phyloP scores from a whole-genome alignment of 2,888 invertebrate genomes.

The Andrena chrysosceles region DNA sequence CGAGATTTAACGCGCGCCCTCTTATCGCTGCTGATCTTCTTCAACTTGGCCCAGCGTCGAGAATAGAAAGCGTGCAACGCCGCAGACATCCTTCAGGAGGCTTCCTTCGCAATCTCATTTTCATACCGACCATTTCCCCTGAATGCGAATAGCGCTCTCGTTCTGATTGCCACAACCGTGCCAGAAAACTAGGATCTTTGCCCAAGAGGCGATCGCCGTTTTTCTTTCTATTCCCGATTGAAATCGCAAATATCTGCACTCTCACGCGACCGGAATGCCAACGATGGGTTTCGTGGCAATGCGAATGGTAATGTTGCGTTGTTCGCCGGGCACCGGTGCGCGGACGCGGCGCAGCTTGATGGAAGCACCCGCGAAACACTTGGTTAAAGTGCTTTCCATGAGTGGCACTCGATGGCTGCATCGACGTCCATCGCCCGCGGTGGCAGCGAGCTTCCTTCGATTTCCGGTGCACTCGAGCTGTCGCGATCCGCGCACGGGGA shows the following conservation, averaged over 20 bases:
- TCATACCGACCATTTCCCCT: background rate
- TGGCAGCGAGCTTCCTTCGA: conserved; percentile 20
- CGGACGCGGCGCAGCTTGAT: background rate
- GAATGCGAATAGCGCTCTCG: conserved; percentile 7
- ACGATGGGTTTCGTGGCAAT: background rate
- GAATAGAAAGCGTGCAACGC: background rate
- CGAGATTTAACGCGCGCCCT: conserved; percentile 35
- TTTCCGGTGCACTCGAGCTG: conserved; percentile 56
- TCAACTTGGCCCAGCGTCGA: conserved; percentile 23
- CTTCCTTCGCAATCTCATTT: conserved; percentile 25
- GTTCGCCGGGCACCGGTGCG: background rate
- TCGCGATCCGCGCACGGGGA: conserved; percentile 20
- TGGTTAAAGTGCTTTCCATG: background rate
- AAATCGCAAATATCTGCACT: conserved; percentile 20
- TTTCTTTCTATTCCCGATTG: conserved; percentile 21
- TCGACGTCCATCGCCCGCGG: conserved; percentile 24
- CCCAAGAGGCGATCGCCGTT: conserved; percentile 24
- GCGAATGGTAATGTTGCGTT: background rate
- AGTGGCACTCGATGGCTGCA: conserved; percentile 19
- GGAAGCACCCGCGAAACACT: background rate
- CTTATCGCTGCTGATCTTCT: conserved; percentile 34
- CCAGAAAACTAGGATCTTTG: background rate
- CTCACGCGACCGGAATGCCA: conserved; percentile 15
- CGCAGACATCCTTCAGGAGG: background rate
- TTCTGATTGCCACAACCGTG: background rate